A percentile compares a stretch with the other conserved stretches of the same genome.
These are phyloP conservation scores for Triplophysa tibetana DNA, from an alignment of 2,113 vertebrate genomes.

Conservation along the genomic window DNA sequence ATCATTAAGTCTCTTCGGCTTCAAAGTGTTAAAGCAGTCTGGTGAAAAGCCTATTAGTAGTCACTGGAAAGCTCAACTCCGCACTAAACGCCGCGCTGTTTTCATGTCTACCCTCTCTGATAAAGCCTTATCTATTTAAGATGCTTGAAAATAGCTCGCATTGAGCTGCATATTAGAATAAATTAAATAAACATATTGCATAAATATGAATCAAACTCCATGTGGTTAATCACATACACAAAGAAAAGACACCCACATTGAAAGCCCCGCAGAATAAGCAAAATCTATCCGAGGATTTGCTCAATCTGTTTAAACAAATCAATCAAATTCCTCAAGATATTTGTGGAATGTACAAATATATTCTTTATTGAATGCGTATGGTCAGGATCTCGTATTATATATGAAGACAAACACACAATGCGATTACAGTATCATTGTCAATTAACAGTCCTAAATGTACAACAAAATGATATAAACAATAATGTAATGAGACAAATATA, in stretches of 20 bases:
- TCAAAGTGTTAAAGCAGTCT: conserved; percentile 67
- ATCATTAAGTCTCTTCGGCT: conserved; percentile 67
- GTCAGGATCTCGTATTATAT: neutral
- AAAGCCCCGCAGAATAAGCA: conserved; percentile 39
- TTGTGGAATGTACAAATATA: conserved; percentile 8
- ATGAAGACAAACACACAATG: neutral
- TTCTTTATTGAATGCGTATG: conserved; percentile 22
- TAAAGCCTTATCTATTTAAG: conserved; percentile 53
- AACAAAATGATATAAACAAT: neutral
- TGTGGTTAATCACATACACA: conserved; percentile 46
- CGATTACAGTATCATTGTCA: conserved; percentile 4
- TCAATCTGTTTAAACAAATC: conserved; percentile 37
- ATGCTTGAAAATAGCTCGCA: conserved; percentile 67
- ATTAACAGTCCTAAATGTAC: neutral
- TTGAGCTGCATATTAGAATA: conserved; percentile 60
- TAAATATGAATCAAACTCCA: conserved; percentile 52
- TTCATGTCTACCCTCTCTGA: conserved; percentile 59
- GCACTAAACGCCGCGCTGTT: conserved; percentile 68
- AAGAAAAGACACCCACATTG: conserved; percentile 47
- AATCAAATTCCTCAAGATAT: conserved; percentile 25
- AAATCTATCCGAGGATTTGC: conserved; percentile 26
- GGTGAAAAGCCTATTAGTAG: conserved; percentile 73
- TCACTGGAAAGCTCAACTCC: conserved; percentile 69
- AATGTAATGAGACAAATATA: neutral
- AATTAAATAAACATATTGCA: conserved; percentile 50